These are phyloP conservation scores for Hypomesus transpacificus DNA, from an alignment of 2,113 vertebrate genomes.

Conservation along the genomic window DNA sequence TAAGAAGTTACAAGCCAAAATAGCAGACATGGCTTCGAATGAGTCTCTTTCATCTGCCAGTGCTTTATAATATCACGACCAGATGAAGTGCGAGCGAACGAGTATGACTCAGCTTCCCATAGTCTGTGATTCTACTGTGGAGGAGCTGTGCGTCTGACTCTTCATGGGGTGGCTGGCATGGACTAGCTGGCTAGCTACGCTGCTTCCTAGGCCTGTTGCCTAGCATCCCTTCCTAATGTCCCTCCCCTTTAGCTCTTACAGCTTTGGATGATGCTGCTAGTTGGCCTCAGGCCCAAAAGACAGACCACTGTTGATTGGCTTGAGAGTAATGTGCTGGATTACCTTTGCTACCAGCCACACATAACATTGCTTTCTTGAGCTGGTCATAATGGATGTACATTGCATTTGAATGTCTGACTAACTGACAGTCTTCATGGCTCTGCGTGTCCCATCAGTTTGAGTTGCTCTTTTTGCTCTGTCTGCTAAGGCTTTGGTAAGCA, in stretches of 20 bases:
- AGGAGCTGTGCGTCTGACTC: background rate
- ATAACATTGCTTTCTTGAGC: slow-evolving; percentile 43
- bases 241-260: background rate
- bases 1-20: slow-evolving; percentile 1
- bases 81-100: too few relatives aligned
- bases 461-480: slow-evolving; percentile 47
- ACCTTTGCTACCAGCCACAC: slow-evolving; percentile 21
- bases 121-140: background rate
- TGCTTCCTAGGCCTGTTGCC: background rate
- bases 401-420: slow-evolving; percentile 20
- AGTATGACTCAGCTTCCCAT: too few relatives aligned
- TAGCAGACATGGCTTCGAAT: slow-evolving; percentile 13
- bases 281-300: too few relatives aligned
- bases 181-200: background rate
- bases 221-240: background rate
- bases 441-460: slow-evolving; percentile 37
- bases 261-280: background rate
- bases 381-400: slow-evolving; percentile 27
- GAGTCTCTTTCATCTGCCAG: slow-evolving; percentile 41
- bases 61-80: too few relatives aligned
- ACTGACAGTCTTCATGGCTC: slow-evolving; percentile 22
- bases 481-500: slow-evolving; percentile 54
- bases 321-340: too few relatives aligned
- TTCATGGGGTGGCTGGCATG: background rate
- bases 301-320: too few relatives aligned